These are phyloP conservation scores for Botia almorhae DNA, from an alignment of 2,797 vertebrate species.

Conservation along the genomic window DNA sequence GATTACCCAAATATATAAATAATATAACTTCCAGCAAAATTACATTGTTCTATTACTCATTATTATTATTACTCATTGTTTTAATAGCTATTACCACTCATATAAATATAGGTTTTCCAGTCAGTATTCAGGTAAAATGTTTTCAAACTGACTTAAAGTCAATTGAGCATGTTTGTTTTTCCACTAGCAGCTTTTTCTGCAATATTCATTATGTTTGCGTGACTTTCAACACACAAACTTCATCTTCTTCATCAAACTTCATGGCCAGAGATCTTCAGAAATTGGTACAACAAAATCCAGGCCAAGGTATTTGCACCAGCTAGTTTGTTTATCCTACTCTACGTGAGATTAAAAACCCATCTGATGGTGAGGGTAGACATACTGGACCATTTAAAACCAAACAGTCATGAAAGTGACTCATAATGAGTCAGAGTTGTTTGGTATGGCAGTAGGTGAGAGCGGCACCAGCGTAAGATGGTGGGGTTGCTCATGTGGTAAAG, in stretches of 20 bases:
- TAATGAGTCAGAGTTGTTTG: no score
- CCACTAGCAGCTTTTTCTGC: background rate
- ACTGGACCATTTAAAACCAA: constrained; percentile 15
- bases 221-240: background rate
- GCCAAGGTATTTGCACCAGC: constrained; percentile 33
- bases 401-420: no score
- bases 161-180: background rate
- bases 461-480: no score
- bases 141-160: background rate
- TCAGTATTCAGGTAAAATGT: background rate
- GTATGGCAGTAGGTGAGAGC: no score
- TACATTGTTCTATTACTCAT: no score
- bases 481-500: no score
- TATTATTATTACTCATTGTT: no score
- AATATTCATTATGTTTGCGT: constrained; percentile 4
- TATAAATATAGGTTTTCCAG: background rate
- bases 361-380: constrained; percentile 60
- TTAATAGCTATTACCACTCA: background rate
- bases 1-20: no score
- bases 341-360: constrained; percentile 57
- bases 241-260: no score
- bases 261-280: background rate
- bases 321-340: constrained; percentile 50
- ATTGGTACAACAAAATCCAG: constrained; percentile 7
- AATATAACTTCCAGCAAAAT: no score